A percentile compares a stretch with the other conserved stretches of the same genome.
phyloP scores from a whole-genome alignment of 2,797 vertebrate genomes.

The Eurystomus glaucurus region DNA sequence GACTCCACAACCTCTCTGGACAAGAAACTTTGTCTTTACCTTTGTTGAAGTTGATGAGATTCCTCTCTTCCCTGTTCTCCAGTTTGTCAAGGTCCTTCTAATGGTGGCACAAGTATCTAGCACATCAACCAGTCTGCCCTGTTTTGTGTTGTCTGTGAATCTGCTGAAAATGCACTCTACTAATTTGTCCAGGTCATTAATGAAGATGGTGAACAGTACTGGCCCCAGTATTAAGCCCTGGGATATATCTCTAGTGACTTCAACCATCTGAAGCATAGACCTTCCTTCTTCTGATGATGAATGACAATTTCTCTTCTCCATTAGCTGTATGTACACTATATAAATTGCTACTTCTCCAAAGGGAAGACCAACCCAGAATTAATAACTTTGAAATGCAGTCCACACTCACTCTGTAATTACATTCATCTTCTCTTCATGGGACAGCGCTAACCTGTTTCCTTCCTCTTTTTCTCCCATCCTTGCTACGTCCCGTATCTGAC shows the following conservation, averaged over 20 bases:
- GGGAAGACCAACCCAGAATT: neutral
- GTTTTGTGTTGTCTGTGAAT: neutral
- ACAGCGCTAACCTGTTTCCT: neutral
- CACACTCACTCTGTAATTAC: conserved; percentile 24
- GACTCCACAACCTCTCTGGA: neutral
- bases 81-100: neutral
- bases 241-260: neutral
- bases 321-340: neutral
- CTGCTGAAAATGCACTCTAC: neutral
- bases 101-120: neutral
- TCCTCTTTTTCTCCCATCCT: conserved; percentile 3
- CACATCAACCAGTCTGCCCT: neutral
- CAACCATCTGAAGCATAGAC: neutral
- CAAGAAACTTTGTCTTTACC: neutral
- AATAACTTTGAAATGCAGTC: conserved; percentile 18
- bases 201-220: neutral
- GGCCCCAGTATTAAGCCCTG: neutral
- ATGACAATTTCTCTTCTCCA: neutral
- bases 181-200: neutral
- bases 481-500: neutral
- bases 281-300: neutral
- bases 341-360: neutral
- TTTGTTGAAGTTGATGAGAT: neutral
- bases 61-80: neutral
- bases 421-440: neutral